Base-by-base conservation (phyloP, 53 echinoderm and acorn worm genomes). In the Zoroaster sp. region DNA sequence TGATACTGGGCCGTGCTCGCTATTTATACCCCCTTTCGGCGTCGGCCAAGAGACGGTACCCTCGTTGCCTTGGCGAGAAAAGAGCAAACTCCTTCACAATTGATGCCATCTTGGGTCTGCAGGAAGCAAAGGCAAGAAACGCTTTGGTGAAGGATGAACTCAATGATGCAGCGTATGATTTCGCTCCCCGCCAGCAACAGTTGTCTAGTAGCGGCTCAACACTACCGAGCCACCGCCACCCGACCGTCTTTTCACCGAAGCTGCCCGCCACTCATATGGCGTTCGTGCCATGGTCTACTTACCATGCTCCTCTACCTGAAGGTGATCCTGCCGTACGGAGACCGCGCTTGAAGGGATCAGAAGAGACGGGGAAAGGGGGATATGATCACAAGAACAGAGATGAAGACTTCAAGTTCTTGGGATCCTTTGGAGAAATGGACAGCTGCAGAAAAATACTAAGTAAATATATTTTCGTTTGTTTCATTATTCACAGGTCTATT, bases 91-190 rank as follows among this genome's bases (percentile, higher is more conserved):
- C 89, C 12, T 89, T 89, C 34, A 79, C 89, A 25, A 89, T 89
- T 32, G 80, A 89, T 52, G 79, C 89, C 89, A 89, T 89, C 71
- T 43, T 89, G 32, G 89, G 89, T 40, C 70, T 89, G 34, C 36
- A 46, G 47, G 21, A 89, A 8, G 89, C 40, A 15, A 43, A 41
- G 32, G 40, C 40, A 36, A 33, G 65, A 23, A 25, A 28, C 25
- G 21, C 25, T 5, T 42, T 44, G 83, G 39, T 14, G 35, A 36
- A 43, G 31, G 18, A 40, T 12, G 69, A 68, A 3, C 65, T 39
- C 7, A 14, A 40, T 25, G 82, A 66, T 23, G 45, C 66, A 28
- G 46, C 66, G 33, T 5, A 28, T 17, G 82, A 68, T 15, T 10
- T 66, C 5, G 2, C 63, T 43, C 8, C 40, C 17, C 43, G 44